Evolutionary conservation across 2,113 vertebrate species (phyloP), one percentile per base, ranked within the genome.

Genomic region (Semicossyphus pulcher): DNA sequence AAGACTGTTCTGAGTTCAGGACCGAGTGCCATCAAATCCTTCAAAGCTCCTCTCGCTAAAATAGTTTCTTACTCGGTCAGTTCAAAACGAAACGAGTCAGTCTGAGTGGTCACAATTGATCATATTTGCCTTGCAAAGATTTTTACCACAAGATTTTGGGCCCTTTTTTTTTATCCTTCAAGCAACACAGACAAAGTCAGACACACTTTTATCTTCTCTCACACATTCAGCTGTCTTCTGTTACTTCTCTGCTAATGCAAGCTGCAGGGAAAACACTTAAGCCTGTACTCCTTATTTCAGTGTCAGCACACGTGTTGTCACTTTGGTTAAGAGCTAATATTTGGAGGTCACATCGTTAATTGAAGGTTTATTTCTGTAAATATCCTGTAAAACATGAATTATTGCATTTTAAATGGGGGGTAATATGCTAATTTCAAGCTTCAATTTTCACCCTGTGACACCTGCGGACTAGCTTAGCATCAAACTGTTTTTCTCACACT

Each of bases 1-100:
- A 80, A 85, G 28, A 18, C 59, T 47, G 18, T 37, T 53, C 57
- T 44, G 10, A 61, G 72, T 76, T 72, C 42, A 41, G 29, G 51
- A 53, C 15, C 2, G 16, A 34, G 48, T 34, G 59, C n/a, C 28
- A 25, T 72, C 29, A 36, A 23, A 31, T 58, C n/a, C 28, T 12
- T 14, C 45, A 64, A 68, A 76, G 49, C 57, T 45, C 8, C 5
- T 59, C 58, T 32, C 31, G 29, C 31, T 26, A 32, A 16, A 39
- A 15, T 37, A 12, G 36, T 60, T 20, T 15, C 2, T 34, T 63
- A 66, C 20, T 15, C 4, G 20, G 34, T 29, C 6, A 3, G 25
- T 48, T 48, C 23, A 31, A 10, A 70, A 42, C 20, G 49, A 45
- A 59, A 31, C 18, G 28, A 26, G 44, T 37, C 39, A 20, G n/a